Percentiles rank a stretch among this genome's conserved stretches.
phyloP scores from a whole-genome alignment of 2,797 vertebrate genomes.

The Acrossocheilus fasciatus region DNA sequence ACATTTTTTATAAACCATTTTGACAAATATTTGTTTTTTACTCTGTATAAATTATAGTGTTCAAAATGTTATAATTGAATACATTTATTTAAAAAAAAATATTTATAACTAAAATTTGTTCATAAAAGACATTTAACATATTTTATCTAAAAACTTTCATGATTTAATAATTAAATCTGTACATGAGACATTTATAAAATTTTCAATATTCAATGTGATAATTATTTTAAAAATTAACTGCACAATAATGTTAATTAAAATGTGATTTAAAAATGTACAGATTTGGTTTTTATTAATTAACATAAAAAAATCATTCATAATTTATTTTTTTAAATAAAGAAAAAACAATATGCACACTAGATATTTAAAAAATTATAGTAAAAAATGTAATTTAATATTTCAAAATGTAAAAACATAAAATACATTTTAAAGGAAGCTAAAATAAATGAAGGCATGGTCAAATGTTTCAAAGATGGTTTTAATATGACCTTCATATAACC shows the following conservation, averaged over 20 bases:
- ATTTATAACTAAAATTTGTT: background rate
- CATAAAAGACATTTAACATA: background rate
- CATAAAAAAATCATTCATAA: background rate
- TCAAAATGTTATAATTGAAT: background rate
- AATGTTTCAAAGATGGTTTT: background rate
- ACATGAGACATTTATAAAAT: too few species aligned
- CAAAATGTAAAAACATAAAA: background rate
- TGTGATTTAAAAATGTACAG: background rate
- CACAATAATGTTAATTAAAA: background rate
- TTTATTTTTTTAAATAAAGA: background rate
- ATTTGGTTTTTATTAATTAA: background rate
- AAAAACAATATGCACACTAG: background rate
- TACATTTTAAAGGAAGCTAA: background rate
- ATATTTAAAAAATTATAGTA: background rate
- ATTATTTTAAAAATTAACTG: background rate
- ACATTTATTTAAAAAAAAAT: background rate
- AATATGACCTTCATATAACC: background rate
- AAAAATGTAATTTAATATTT: background rate
- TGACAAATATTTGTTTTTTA: background rate
- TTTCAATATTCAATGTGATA: background rate
- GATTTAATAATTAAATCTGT: too few species aligned
- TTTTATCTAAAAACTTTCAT: background rate
- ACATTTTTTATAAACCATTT: background rate
- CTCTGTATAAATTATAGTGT: background rate
- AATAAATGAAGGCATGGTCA: background rate